Conservation (phyloP, 2,888 invertebrate species). For the Drosophila mercatorum region DNA sequence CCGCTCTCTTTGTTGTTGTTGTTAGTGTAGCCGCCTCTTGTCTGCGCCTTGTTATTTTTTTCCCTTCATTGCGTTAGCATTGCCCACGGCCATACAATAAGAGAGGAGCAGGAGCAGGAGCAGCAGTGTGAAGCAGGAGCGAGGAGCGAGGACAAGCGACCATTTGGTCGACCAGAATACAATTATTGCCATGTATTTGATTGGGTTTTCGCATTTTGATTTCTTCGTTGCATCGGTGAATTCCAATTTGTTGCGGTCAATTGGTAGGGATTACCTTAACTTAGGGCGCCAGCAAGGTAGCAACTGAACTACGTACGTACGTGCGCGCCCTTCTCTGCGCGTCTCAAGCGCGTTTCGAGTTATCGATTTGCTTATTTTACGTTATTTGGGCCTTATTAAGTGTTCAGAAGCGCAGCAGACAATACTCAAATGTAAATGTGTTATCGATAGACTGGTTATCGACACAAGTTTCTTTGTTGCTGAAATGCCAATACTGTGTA, state of each 20-base stretch:
- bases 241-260: constrained; percentile 47
- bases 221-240: constrained; percentile 46
- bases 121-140: background rate
- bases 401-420: background rate
- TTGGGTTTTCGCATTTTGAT: constrained; percentile 53
- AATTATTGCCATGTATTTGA: constrained; percentile 59
- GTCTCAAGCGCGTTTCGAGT: background rate
- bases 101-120: background rate
- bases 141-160: background rate
- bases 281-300: constrained; percentile 7
- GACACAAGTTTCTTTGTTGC: background rate
- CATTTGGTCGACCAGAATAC: constrained; percentile 49
- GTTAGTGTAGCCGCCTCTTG: constrained; percentile 64
- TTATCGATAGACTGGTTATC: background rate
- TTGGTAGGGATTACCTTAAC: constrained; percentile 21
- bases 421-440: background rate
- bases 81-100: constrained; percentile 21
- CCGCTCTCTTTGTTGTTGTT: constrained; percentile 25
- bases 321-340: constrained; percentile 1
- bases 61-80: constrained; percentile 45
- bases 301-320: constrained; percentile 1
- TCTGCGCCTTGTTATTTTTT: constrained; percentile 75
- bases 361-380: constrained; percentile 3
- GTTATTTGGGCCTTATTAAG: background rate
- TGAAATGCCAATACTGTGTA: background rate